Evolutionary conservation across 1,140 invertebrate genomes (phyloP), one percentile per base, ranked within the genome.

Genomic region (Megathymus violae): DNA sequence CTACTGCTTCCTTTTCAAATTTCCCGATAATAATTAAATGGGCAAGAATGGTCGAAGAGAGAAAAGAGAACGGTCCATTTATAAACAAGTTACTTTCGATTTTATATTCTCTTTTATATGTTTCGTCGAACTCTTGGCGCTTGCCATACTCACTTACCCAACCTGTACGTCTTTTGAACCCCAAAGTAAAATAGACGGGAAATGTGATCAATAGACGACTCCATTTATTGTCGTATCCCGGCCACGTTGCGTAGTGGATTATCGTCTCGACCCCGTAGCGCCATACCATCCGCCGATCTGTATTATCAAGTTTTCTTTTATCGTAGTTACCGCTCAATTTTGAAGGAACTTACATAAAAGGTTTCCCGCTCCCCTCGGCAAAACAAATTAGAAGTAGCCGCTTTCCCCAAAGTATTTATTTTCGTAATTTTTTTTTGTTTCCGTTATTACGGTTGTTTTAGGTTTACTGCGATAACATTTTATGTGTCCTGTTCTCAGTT

Each of bases 161-260:
- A 69, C 73, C 69, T 76, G 64, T 59, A 64, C 76, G 62, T 79
- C 78, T 79, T 82, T 72, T 78, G 76, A 80, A 78, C 82, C 84
- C 78, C 76, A 74, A 80, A 81, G 82, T 86, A 83, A 88, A 89
- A 89, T 89, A 89, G 80, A 91, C 81, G 85, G 82, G 78, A 88
- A 89, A 91, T 86, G 87, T 91, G 85, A 91, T 91, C 89, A 89
- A 91, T 91, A 84, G 78, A 78, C 80, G 80, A 88, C 79, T 89
- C 85, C 83, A 85, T 89, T 88, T 91, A 85, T 80, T 89, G 86
- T 85, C 69, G 75, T 73, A 75, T 71, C 76, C 69, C 71, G 77
- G 78, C 58, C 80, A 74, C 70, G 74, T 85, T 85, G 76, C 75
- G 78, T 86, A 80, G 81, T 78, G 76, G 80, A 76, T 72, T 77